These are phyloP conservation scores for Brevimyrus niger DNA, from an alignment of 2,113 vertebrate species.

Conservation along the genomic window DNA sequence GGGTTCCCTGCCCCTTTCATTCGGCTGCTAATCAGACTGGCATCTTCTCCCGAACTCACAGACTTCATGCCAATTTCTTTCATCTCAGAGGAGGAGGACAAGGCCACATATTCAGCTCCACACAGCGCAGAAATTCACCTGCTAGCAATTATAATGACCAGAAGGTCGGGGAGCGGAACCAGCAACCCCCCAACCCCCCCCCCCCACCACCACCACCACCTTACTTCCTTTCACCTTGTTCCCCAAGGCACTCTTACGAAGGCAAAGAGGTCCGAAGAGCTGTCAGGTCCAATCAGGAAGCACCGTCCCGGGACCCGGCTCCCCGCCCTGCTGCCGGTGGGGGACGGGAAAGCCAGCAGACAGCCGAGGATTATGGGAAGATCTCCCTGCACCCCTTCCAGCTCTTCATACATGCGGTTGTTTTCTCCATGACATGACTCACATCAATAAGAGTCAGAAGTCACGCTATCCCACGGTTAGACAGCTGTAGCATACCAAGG, in stretches of 20 bases:
- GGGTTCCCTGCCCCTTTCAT: not conserved
- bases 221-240: not conserved
- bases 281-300: not conserved
- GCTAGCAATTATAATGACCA: conserved; percentile 12
- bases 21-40: not conserved
- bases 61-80: not conserved
- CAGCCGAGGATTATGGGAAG: no score
- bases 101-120: not conserved
- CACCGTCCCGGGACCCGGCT: not conserved
- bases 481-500: no score
- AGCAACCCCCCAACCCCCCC: not conserved
- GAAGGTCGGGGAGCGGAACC: not conserved
- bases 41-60: not conserved
- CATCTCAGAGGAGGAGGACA: not conserved
- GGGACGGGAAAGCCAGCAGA: no score
- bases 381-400: no score
- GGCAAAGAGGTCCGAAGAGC: not conserved
- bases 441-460: no score
- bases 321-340: not conserved
- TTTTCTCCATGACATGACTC: no score
- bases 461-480: no score
- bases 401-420: no score
- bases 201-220: no score
- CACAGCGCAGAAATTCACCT: not conserved
- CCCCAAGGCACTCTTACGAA: not conserved